phyloP scores from a whole-genome alignment of 1,140 invertebrate species.

The Agrypnia vestita region DNA sequence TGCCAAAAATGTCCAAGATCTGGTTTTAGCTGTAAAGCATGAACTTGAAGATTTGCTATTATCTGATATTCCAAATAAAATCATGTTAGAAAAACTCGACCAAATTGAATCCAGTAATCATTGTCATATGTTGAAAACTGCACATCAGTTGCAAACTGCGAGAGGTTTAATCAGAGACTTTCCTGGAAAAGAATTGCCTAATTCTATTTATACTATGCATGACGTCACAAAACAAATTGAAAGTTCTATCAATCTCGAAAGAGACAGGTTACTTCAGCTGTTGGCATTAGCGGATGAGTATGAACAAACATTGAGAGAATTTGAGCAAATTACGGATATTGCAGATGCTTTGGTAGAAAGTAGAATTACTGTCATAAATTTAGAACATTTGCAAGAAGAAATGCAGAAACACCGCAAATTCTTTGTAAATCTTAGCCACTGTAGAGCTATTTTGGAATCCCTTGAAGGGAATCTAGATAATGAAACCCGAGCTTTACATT shows the following conservation, averaged over 20 bases:
- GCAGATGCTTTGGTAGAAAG: slow-evolving; percentile 85
- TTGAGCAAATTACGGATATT: slow-evolving; percentile 86
- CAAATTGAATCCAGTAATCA: slow-evolving; percentile 77
- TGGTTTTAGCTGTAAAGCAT: slow-evolving; percentile 73
- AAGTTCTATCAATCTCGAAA: slow-evolving; percentile 78
- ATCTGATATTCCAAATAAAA: slow-evolving; percentile 74
- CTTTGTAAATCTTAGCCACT: slow-evolving; percentile 90
- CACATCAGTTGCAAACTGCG: slow-evolving; percentile 72
- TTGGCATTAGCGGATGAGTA: slow-evolving; percentile 87
- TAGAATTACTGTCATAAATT: slow-evolving; percentile 81
- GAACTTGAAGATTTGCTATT: slow-evolving; percentile 75
- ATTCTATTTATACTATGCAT: slow-evolving; percentile 76
- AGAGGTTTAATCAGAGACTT: slow-evolving; percentile 76
- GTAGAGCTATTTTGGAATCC: slow-evolving; percentile 87
- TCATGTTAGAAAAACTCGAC: slow-evolving; percentile 79
- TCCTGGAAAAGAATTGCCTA: slow-evolving; percentile 78
- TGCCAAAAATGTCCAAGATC: slow-evolving; percentile 72
- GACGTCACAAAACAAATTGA: slow-evolving; percentile 81
- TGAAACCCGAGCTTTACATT: slow-evolving; percentile 83
- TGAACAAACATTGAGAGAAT: slow-evolving; percentile 88
- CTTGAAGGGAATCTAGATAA: slow-evolving; percentile 87
- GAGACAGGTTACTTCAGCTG: slow-evolving; percentile 82
- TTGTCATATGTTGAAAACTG: slow-evolving; percentile 70
- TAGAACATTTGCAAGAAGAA: slow-evolving; percentile 87
- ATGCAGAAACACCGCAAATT: slow-evolving; percentile 92